Base-by-base conservation (phyloP, 2,888 invertebrate species). In the Eupsilia transversa region DNA sequence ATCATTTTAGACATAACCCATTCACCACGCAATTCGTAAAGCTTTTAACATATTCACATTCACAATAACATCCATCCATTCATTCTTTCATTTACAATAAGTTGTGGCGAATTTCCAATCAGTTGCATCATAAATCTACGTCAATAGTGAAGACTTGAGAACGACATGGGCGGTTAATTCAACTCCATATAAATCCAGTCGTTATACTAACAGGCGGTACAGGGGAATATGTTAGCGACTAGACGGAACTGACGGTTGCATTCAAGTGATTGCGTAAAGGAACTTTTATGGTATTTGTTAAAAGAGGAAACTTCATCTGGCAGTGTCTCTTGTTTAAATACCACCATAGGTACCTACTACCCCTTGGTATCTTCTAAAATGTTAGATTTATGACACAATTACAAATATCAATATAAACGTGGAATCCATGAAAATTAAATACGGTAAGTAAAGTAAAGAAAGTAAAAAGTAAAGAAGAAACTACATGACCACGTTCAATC, bases 111-210 rank as follows among this genome's bases (percentile, higher is more conserved):
- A 91, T 89, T 91, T 89, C 89, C 91, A 91, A 91, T 89, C 89
- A 88, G 87, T 83, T 79, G 80, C 82, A 88, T 90, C 91, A 90
- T 93, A 91, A 86, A 89, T 93, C 91, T 84, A 82, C 87, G 91
- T 93, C 92, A 74, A 79, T 43, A 69, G 74, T 73, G 74, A 72
- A 79, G 74, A 70, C 66, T 70, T 65, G 77, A 70, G 83, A 81
- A 70, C 86, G 88, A 86, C 88, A 89, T 87, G 88, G 87, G 86
- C 85, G 88, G 90, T 88, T 89, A 89, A 91, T 90, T 90, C 87
- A 85, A 86, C 88, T 89, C 91, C 88, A 81, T 83, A 82, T 80
- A 82, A 75, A 79, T 72, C 78, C 43, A 69, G 81, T 90, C 84
- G 87, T 88, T 88, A 87, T 82, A 83, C 82, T 86, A 83, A 86